Percentiles rank a stretch among this genome's conserved stretches.
These are phyloP conservation scores for Gymnosoma rotundatum DNA, from an alignment of 2,888 invertebrate species.

Conservation along the genomic window DNA sequence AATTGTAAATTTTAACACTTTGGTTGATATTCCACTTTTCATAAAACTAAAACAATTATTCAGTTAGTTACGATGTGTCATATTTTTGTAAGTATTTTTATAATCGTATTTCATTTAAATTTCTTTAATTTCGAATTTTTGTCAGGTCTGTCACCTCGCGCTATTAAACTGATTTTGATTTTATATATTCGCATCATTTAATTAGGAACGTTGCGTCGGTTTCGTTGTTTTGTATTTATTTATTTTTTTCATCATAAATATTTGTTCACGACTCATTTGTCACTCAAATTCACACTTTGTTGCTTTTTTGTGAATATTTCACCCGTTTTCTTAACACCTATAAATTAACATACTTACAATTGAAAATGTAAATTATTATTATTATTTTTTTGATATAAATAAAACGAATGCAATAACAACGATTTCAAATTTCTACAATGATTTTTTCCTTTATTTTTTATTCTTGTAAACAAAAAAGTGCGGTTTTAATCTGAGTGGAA, in stretches of 20 bases:
- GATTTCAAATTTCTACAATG: neutral
- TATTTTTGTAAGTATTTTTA: neutral
- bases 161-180: constrained; percentile 47
- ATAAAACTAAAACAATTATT: neutral
- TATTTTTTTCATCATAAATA: constrained; percentile 46
- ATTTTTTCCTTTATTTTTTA: neutral
- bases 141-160: constrained; percentile 28
- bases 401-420: neutral
- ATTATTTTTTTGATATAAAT: constrained; percentile 52
- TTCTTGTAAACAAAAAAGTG: neutral
- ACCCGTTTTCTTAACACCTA: constrained; percentile 26
- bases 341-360: constrained; percentile 22
- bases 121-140: constrained; percentile 8
- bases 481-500: neutral
- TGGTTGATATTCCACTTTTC: neutral
- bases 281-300: constrained; percentile 48
- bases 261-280: constrained; percentile 43
- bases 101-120: neutral
- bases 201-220: constrained; percentile 8
- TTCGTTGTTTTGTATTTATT: constrained; percentile 46
- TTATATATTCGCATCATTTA: constrained; percentile 10
- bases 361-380: constrained; percentile 53
- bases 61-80: neutral
- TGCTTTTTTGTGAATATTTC: neutral
- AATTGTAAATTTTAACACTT: neutral